Conservation (phyloP, 2,888 invertebrate species). For the Cremastobaeus sp. region DNA sequence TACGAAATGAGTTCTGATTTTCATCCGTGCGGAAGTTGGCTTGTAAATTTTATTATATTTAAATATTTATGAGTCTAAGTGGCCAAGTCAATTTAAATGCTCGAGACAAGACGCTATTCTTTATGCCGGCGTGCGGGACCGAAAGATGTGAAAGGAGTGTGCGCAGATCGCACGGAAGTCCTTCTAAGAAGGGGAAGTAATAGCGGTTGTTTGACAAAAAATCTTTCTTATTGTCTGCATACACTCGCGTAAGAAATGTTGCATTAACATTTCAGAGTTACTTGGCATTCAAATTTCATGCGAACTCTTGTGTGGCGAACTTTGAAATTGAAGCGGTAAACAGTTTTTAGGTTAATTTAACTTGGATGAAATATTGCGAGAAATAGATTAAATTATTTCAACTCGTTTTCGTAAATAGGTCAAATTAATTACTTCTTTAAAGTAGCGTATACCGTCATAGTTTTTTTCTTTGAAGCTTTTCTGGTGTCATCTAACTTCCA, state of each 20-base stretch:
- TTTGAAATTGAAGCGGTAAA: constrained; percentile 53
- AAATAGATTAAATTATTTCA: constrained; percentile 28
- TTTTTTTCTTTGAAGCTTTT: background rate
- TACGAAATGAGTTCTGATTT: constrained; percentile 65
- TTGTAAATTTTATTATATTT: constrained; percentile 73
- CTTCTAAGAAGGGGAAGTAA: constrained; percentile 21
- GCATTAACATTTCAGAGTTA: constrained; percentile 38
- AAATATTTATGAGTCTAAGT: constrained; percentile 72
- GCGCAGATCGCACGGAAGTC: constrained; percentile 22
- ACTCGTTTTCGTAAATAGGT: constrained; percentile 18
- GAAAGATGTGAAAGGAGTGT: constrained; percentile 20
- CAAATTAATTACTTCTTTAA: constrained; percentile 8
- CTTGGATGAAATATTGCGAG: constrained; percentile 41
- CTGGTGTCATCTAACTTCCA: no score
- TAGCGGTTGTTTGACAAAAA: constrained; percentile 41
- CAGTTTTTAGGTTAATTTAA: constrained; percentile 53
- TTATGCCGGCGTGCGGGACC: constrained; percentile 24
- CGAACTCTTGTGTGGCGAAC: constrained; percentile 42
- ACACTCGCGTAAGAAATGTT: constrained; percentile 43
- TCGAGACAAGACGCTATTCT: constrained; percentile 60
- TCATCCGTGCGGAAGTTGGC: constrained; percentile 65
- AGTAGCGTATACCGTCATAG: background rate
- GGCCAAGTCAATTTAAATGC: constrained; percentile 69
- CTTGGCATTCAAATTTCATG: constrained; percentile 53
- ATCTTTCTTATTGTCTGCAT: constrained; percentile 35